A percentile compares a stretch with the other conserved stretches of the same genome.
phyloP scores from a whole-genome alignment of 2,888 invertebrate genomes.

The Drosophila neotestacea region DNA sequence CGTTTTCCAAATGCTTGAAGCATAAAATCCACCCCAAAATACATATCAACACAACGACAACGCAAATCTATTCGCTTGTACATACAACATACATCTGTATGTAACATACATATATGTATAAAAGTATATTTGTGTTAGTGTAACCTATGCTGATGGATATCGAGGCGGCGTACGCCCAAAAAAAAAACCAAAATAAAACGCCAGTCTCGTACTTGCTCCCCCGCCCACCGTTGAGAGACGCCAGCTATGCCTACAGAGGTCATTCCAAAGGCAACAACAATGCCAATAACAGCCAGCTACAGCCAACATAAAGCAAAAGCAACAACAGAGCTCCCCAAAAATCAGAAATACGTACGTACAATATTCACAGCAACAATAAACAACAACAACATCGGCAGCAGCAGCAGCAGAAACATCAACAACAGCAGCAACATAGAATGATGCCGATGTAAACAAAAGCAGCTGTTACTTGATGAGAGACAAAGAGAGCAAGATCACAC shows the following conservation, averaged over 20 bases:
- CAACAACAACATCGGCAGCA: constrained; percentile 37
- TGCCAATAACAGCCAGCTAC: constrained; percentile 58
- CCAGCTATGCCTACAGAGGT: constrained; percentile 77
- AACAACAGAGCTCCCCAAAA: constrained; percentile 44
- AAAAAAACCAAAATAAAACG: constrained; percentile 23
- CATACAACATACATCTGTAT: constrained; percentile 17
- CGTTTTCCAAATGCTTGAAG: constrained; percentile 49
- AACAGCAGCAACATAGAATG: constrained; percentile 50
- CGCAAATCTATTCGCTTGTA: constrained; percentile 55
- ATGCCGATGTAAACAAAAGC: constrained; percentile 73
- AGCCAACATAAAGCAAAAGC: constrained; percentile 58
- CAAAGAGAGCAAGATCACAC: constrained; percentile 44
- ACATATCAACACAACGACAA: constrained; percentile 27
- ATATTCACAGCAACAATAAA: constrained; percentile 40
- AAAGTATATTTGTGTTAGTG: constrained; percentile 12
- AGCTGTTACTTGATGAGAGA: constrained; percentile 54
- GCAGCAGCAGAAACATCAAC: constrained; percentile 19
- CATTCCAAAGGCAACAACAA: constrained; percentile 83
- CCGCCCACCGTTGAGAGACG: constrained; percentile 1
- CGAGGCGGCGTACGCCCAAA: constrained; percentile 29
- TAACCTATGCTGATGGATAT: constrained; percentile 55
- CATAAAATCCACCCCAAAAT: constrained; percentile 65
- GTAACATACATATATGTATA: neutral
- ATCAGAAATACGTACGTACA: constrained; percentile 22
- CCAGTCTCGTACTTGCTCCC: constrained; percentile 20